Percentiles rank a stretch among this genome's conserved stretches.
phyloP scores from a whole-genome alignment of 2,797 vertebrate genomes.

The Ctenopoma multispine region DNA sequence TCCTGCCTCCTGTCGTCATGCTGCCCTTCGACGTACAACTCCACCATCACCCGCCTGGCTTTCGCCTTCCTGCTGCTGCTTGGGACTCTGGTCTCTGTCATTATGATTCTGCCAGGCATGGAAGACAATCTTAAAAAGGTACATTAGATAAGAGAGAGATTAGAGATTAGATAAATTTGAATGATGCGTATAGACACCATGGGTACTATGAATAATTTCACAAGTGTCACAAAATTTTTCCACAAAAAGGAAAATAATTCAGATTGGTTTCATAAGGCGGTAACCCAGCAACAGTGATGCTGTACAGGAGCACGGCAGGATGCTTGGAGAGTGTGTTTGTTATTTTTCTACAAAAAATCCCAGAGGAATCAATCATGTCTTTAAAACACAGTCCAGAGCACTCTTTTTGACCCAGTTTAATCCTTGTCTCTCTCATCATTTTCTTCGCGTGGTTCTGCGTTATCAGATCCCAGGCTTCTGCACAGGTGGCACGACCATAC shows the following conservation, averaged over 20 bases:
- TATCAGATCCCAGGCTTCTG: constrained; percentile 93
- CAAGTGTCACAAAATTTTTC: no score
- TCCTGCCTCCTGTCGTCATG: constrained; percentile 92
- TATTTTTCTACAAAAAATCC: not conserved
- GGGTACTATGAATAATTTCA: not conserved
- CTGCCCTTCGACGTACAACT: constrained; percentile 92
- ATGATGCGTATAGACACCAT: not conserved
- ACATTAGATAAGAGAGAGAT: constrained; percentile 11
- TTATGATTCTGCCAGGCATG: constrained; percentile 93
- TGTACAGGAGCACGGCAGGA: constrained; percentile 6
- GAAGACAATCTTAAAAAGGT: constrained; percentile 93
- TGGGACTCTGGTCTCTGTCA: constrained; percentile 89
- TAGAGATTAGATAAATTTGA: not conserved
- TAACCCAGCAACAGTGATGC: constrained; percentile 47
- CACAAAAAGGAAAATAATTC: constrained; percentile 2
- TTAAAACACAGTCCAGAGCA: not conserved
- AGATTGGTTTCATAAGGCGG: constrained; percentile 19
- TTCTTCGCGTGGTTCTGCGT: not conserved
- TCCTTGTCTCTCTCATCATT: not conserved
- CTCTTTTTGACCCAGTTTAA: not conserved
- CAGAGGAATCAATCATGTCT: not conserved
- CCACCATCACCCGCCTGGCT: constrained; percentile 89
- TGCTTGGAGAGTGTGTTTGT: constrained; percentile 12
- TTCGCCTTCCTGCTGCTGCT: constrained; percentile 93
- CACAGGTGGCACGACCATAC: constrained; percentile 58